These are phyloP conservation scores for Pseudanteris insignis DNA, from an alignment of 2,888 invertebrate species.

Conservation along the genomic window DNA sequence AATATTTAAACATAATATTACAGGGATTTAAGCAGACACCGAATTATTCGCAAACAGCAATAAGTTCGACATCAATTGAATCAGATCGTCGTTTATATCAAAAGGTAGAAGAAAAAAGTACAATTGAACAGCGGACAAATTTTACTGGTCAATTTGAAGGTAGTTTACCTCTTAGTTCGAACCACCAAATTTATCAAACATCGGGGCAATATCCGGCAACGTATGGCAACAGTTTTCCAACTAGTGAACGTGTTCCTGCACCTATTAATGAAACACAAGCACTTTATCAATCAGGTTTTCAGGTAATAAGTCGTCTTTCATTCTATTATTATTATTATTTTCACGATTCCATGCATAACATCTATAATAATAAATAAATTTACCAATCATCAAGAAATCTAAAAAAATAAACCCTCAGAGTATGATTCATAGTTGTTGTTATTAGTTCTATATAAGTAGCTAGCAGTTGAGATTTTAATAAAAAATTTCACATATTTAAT, in stretches of 20 bases:
- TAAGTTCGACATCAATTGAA: constrained; percentile 22
- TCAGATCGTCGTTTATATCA: constrained; percentile 32
- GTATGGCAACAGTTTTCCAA: constrained; percentile 55
- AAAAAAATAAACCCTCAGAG: no score
- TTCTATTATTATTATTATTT: no score
- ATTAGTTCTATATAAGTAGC: no score
- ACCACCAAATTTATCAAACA: constrained; percentile 57
- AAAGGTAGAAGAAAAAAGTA: constrained; percentile 46
- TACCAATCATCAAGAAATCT: no score
- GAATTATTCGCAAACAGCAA: constrained; percentile 18
- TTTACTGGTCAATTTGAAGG: constrained; percentile 47
- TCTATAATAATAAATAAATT: no score
- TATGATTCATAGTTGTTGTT: no score
- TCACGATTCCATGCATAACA: no score
- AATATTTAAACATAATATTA: no score
- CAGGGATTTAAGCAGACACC: constrained; percentile 38
- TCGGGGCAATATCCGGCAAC: constrained; percentile 54
- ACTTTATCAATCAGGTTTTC: constrained; percentile 59
- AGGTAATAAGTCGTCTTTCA: no score
- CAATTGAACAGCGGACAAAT: constrained; percentile 32
- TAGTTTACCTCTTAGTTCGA: constrained; percentile 48
- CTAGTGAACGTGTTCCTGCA: constrained; percentile 49
- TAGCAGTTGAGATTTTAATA: no score
- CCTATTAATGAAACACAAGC: constrained; percentile 50
- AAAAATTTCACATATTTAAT: no score